A percentile compares a stretch with the other conserved stretches of the same genome.
Conservation (phyloP, 2,113 vertebrate genomes). For the Coregonus clupeaformis region DNA sequence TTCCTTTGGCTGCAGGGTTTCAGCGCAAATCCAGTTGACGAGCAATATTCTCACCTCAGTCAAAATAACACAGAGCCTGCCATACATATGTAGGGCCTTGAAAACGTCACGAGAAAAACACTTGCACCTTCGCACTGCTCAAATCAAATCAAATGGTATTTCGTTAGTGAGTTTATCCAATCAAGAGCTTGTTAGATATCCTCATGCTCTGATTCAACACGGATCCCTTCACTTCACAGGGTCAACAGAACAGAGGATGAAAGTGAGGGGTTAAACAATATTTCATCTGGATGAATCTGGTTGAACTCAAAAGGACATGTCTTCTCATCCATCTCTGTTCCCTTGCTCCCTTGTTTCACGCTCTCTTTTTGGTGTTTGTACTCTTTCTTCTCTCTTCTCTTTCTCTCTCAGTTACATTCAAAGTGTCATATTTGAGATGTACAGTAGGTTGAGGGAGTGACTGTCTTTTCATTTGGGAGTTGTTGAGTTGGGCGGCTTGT, state of each 20-base stretch:
- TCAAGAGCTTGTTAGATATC: not conserved
- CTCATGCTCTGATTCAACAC: not conserved
- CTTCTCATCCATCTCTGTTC: not conserved
- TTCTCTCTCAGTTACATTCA: not conserved
- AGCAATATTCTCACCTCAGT: constrained; percentile 8
- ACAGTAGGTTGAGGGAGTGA: not conserved
- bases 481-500: not conserved
- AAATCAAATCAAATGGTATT: not conserved
- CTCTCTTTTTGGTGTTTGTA: not conserved
- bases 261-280: not conserved
- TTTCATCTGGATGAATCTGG: not conserved
- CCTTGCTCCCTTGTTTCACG: not conserved
- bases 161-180: not conserved
- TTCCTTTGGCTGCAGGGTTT: too few relatives aligned
- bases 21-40: constrained; percentile 5
- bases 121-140: not conserved
- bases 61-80: not conserved
- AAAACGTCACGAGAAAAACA: not conserved
- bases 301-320: not conserved
- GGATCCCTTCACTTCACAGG: not conserved
- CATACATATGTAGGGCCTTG: not conserved
- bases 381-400: not conserved
- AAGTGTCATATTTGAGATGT: not conserved
- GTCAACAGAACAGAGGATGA: not conserved
- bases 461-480: constrained; percentile 3